Conservation (phyloP, 2,888 invertebrate genomes). For the Andrena hattorfiana region DNA sequence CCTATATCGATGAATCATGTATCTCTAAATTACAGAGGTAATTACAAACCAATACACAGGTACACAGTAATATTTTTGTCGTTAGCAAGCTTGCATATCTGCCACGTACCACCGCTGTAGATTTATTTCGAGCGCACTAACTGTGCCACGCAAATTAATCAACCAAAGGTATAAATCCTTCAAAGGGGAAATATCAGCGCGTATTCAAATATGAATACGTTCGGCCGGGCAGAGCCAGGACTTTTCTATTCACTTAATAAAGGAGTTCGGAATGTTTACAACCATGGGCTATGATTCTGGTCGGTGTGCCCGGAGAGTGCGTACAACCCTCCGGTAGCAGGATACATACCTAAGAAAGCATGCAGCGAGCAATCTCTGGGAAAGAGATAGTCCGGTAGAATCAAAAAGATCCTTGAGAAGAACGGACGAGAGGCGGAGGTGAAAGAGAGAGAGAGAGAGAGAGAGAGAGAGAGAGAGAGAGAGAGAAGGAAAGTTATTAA, state of each 20-base stretch:
- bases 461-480: constrained; percentile 33
- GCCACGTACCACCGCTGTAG: no score
- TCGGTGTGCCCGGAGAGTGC: neutral
- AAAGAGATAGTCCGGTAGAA: constrained; percentile 36
- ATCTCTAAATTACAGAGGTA: no score
- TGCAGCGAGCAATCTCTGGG: constrained; percentile 39
- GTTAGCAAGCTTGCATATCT: no score
- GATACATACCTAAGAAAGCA: constrained; percentile 27
- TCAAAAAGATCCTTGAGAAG: constrained; percentile 36
- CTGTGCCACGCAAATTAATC: neutral
- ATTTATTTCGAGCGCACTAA: neutral
- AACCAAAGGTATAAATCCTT: neutral
- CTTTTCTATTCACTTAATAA: neutral
- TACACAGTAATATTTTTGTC: no score
- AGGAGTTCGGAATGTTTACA: neutral
- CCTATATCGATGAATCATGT: no score
- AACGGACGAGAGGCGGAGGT: constrained; percentile 6
- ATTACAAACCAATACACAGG: no score
- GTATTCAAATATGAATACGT: neutral
- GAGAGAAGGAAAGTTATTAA: constrained; percentile 81
- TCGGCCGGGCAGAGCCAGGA: neutral
- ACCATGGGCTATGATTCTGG: neutral
- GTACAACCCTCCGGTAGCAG: neutral
- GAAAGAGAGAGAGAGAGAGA: constrained; percentile 46
- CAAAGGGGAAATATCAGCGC: neutral